Conservation (phyloP, 1,140 invertebrate genomes). For the Cephus cinctus region DNA sequence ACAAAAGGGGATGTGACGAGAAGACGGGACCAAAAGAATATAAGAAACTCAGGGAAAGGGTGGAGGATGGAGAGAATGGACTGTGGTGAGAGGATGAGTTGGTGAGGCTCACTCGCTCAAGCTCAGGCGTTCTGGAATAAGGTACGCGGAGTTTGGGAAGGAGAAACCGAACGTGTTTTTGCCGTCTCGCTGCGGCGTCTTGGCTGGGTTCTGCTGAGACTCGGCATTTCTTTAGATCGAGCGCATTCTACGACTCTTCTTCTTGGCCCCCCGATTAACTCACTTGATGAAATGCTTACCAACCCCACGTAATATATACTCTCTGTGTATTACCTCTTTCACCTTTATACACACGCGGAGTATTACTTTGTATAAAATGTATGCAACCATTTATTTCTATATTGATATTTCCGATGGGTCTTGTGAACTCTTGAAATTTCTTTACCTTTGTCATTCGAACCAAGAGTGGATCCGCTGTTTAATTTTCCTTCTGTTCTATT, state of each 20-base stretch:
- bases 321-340: no score
- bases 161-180: conserved; percentile 45
- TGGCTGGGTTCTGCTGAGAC: conserved; percentile 22
- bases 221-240: conserved; percentile 38
- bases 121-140: conserved; percentile 17
- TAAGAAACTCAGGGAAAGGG: conserved; percentile 16
- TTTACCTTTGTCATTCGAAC: no score
- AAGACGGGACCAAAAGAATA: conserved; percentile 15
- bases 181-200: conserved; percentile 25
- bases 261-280: conserved; percentile 50
- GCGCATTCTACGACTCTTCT: conserved; percentile 41
- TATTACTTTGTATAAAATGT: no score
- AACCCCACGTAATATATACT: conserved; percentile 27
- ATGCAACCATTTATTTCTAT: no score
- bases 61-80: conserved; percentile 10
- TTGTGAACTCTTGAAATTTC: no score
- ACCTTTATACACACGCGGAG: no score
- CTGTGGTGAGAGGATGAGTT: not conserved
- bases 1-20: conserved; percentile 4
- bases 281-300: conserved; percentile 48
- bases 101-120: no score
- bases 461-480: no score
- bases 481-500: no score
- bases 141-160: conserved; percentile 9
- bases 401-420: no score